phyloP scores from a whole-genome alignment of 1,140 invertebrate species.

The Goniozus legneri region DNA sequence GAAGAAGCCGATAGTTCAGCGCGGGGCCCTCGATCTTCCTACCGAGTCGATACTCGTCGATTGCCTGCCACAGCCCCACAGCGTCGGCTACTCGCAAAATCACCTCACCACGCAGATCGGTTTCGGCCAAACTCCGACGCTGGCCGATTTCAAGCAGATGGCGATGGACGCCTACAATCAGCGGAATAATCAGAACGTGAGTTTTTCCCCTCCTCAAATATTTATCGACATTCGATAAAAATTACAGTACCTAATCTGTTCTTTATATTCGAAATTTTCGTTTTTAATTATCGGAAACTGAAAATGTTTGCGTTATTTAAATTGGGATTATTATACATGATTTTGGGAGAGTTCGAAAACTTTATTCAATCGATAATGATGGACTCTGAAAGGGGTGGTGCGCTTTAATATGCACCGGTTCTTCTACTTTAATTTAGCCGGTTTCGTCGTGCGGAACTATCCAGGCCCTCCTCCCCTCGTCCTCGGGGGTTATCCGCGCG shows the following conservation, averaged over 20 bases:
- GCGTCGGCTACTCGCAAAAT: constrained; percentile 34
- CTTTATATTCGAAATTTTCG: too few relatives aligned
- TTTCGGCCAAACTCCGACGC: constrained; percentile 38
- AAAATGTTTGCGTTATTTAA: too few relatives aligned
- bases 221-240: too few relatives aligned
- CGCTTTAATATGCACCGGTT: constrained; percentile 37
- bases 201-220: too few relatives aligned
- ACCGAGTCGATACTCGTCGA: constrained; percentile 31
- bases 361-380: too few relatives aligned
- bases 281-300: too few relatives aligned
- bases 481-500: constrained; percentile 42
- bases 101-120: constrained; percentile 29
- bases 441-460: constrained; percentile 34
- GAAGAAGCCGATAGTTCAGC: constrained; percentile 40
- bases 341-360: too few relatives aligned
- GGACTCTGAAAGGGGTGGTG: too few relatives aligned
- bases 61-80: constrained; percentile 29
- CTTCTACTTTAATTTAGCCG: constrained; percentile 44
- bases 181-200: constrained; percentile 45
- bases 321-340: too few relatives aligned
- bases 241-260: too few relatives aligned
- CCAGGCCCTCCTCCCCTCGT: too few relatives aligned
- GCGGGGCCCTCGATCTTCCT: constrained; percentile 27
- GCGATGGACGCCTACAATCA: constrained; percentile 48
- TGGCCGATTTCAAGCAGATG: constrained; percentile 48